Percentiles rank a stretch among this genome's conserved stretches.
Evolutionary conservation across 2,113 vertebrate genomes (phyloP).

Genomic region (Hippocampus barbouri): DNA sequence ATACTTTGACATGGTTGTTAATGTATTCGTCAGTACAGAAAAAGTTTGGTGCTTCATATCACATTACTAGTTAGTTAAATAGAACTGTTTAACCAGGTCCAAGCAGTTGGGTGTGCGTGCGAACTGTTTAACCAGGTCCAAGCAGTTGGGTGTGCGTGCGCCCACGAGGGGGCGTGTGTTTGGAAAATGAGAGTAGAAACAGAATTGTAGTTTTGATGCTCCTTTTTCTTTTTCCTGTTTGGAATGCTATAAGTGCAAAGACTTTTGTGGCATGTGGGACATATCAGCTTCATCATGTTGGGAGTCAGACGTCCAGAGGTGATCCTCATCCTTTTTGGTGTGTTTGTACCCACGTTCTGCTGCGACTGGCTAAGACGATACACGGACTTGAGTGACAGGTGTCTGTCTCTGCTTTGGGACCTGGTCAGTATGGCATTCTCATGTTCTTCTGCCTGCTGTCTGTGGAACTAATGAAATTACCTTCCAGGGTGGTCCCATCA

Average conservation of each 20-base stretch:
- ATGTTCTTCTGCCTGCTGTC: not conserved
- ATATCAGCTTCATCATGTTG: constrained; percentile 14
- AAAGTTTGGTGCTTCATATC: not conserved
- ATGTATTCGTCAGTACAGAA: not conserved
- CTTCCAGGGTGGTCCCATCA: not conserved
- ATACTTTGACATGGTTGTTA: not conserved
- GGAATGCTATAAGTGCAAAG: constrained; percentile 4
- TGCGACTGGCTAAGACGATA: constrained; percentile 45
- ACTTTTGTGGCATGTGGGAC: constrained; percentile 13
- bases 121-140: not conserved
- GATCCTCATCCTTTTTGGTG: constrained; percentile 7
- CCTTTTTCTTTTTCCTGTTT: constrained; percentile 24
- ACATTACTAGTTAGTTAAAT: not conserved
- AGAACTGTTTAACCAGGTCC: not conserved
- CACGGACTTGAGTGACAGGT: constrained; percentile 1
- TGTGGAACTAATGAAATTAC: not conserved
- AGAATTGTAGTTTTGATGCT: constrained; percentile 2
- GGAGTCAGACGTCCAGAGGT: not conserved
- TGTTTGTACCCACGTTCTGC: constrained; percentile 14
- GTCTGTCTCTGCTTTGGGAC: not conserved
- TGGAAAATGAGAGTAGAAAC: constrained; percentile 27
- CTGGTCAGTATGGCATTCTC: constrained; percentile 41
- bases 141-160: not conserved
- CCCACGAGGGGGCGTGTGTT: too few relatives aligned
- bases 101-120: not conserved